phyloP scores from a whole-genome alignment of 2,888 invertebrate species.

The Cheilosia urbana region DNA sequence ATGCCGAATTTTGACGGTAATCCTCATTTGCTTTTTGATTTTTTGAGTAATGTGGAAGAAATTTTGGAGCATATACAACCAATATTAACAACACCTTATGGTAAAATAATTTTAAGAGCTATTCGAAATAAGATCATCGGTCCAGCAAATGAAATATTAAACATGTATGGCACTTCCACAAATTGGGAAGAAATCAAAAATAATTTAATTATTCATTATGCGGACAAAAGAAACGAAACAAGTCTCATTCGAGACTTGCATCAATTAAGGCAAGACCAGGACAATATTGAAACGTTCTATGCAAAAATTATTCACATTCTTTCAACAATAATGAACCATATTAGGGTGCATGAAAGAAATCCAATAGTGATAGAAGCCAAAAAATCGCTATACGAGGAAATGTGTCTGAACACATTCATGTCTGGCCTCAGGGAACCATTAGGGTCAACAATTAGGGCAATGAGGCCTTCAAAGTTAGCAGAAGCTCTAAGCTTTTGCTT shows the following conservation, averaged over 20 bases:
- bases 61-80: background rate
- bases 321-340: slow-evolving; percentile 41
- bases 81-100: background rate
- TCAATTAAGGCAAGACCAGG: slow-evolving; percentile 12
- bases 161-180: slow-evolving; percentile 53
- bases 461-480: slow-evolving; percentile 36
- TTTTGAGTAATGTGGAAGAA: background rate
- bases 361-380: slow-evolving; percentile 25
- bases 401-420: slow-evolving; percentile 51
- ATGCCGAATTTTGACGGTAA: background rate
- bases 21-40: background rate
- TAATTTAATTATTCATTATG: slow-evolving; percentile 32
- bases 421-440: slow-evolving; percentile 42
- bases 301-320: slow-evolving; percentile 50
- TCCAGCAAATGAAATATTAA: slow-evolving; percentile 55
- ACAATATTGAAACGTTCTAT: slow-evolving; percentile 43
- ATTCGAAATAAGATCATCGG: slow-evolving; percentile 64
- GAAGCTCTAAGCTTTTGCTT: slow-evolving; percentile 44
- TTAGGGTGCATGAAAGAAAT: slow-evolving; percentile 41
- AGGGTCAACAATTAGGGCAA: slow-evolving; percentile 37
- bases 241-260: slow-evolving; percentile 37
- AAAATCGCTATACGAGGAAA: slow-evolving; percentile 32
- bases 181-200: slow-evolving; percentile 32
- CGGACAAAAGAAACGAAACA: slow-evolving; percentile 41
- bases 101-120: slow-evolving; percentile 11